Percentiles rank a stretch among this genome's conserved stretches.
These are phyloP conservation scores for Lampris incognitus DNA, from an alignment of 2,113 vertebrate species.

Conservation along the genomic window DNA sequence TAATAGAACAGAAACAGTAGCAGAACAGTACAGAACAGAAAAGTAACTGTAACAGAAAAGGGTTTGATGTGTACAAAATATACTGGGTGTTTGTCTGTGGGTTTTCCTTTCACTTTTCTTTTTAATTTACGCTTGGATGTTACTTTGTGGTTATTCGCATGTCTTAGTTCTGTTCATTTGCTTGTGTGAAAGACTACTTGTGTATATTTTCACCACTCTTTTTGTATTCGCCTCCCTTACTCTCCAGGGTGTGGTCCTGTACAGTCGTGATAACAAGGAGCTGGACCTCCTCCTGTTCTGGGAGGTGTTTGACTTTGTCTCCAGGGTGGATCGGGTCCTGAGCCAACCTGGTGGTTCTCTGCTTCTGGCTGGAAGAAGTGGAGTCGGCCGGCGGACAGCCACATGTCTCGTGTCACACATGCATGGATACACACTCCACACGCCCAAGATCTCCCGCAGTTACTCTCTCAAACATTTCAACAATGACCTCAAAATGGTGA, in stretches of 20 bases:
- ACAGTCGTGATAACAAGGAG: constrained; percentile 92
- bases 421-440: constrained; percentile 89
- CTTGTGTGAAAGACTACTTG: neutral
- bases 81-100: too few species aligned
- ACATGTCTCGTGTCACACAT: constrained; percentile 93
- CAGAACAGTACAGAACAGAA: too few species aligned
- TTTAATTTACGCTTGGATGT: neutral
- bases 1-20: too few species aligned
- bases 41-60: too few species aligned
- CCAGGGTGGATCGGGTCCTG: constrained; percentile 91
- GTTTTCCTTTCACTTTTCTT: neutral
- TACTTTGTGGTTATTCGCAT: neutral
- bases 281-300: constrained; percentile 92
- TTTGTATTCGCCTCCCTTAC: neutral
- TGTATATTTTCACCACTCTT: constrained; percentile 23
- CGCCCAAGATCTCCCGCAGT: constrained; percentile 92
- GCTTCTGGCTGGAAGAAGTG: constrained; percentile 92
- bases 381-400: constrained; percentile 92
- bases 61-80: too few species aligned
- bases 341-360: constrained; percentile 93
- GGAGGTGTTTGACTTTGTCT: constrained; percentile 92
- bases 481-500: constrained; percentile 92
- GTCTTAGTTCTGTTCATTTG: neutral
- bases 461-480: constrained; percentile 94
- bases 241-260: constrained; percentile 90